Base-by-base conservation (phyloP, 2,888 invertebrate species). In the Miltochrista miniata region DNA sequence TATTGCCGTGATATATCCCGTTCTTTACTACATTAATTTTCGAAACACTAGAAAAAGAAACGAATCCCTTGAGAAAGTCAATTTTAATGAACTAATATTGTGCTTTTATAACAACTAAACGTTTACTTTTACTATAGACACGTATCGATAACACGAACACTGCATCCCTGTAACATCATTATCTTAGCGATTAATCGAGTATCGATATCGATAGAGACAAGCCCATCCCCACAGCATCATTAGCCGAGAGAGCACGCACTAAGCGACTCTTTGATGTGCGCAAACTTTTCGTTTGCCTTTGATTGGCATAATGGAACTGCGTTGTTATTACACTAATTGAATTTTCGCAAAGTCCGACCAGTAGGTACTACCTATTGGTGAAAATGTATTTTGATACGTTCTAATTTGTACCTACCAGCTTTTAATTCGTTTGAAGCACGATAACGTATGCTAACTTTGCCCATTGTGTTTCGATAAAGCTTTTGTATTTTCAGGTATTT, bases 241-340 rank as follows among this genome's bases (percentile, higher is more conserved):
- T 81, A 85, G 77, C 75, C 64, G 54, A 59, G 65, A 63, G 68
- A 14, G 15, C 68, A 68, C 69, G 68, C 84, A 83, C 83, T 86
- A 83, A 87, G 79, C 85, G 85, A 77, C 79, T 82, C 87, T 88
- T 88, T 87, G 87, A 87, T 85, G 85, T 87, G 74, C 79, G 76
- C 85, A 83, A 87, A 87, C 86, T 87, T 89, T 85, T 80, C 81
- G 83, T 79, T 84, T 86, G 84, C 86, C 87, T 88, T 87, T 87
- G 87, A 89, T 88, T 87, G 87, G 77, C 74, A 81, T 89, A 87
- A 88, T 87, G 88, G 87, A 85, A 81, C 84, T 82, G 83, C 82
- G 78, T 78, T 82, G 85, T 87, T 89, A 88, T 87, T 89, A 89
- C 81, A 79, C 85, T 88, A 89, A 90, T 90, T 88, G 85, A 88